Evolutionary conservation across 2,797 vertebrate species (phyloP).

Genomic region (Merluccius polli): DNA sequence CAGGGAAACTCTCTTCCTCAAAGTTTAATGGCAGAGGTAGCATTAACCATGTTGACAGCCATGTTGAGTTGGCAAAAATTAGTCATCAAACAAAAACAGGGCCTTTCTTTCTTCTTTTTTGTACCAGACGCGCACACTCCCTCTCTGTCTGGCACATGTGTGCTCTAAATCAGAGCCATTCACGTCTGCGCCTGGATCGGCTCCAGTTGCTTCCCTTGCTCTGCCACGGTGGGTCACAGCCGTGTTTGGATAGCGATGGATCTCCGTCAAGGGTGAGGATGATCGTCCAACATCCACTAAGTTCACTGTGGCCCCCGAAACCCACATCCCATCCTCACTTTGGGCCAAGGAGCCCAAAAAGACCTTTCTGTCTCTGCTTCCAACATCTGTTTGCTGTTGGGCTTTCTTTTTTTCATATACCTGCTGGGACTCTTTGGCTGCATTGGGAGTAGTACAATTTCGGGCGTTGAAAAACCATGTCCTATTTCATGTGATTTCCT

Average conservation of each 20-base stretch:
- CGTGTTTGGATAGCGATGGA: constrained; percentile 38
- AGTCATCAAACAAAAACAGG: constrained; percentile 43
- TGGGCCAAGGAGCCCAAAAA: constrained; percentile 59
- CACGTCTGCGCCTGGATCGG: constrained; percentile 11
- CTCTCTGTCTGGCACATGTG: constrained; percentile 22
- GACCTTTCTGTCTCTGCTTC: constrained; percentile 56
- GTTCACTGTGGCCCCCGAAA: constrained; percentile 47
- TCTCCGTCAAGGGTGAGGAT: constrained; percentile 27
- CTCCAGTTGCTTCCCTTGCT: constrained; percentile 15
- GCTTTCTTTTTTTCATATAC: constrained; percentile 34
- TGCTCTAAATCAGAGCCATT: constrained; percentile 39
- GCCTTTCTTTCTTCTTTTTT: constrained; percentile 21
- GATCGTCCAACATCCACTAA: constrained; percentile 32
- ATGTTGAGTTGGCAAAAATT: constrained; percentile 36
- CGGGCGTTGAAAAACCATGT: constrained; percentile 36
- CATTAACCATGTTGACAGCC: constrained; percentile 22
- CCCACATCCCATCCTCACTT: constrained; percentile 62
- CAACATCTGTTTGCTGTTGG: constrained; percentile 63
- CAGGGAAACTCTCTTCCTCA: constrained; percentile 44
- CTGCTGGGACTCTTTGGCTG: constrained; percentile 25
- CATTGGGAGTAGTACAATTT: constrained; percentile 41
- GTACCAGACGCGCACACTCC: constrained; percentile 25
- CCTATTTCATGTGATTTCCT: constrained; percentile 48
- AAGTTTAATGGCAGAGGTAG: constrained; percentile 29
- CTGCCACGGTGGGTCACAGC: constrained; percentile 17